Conservation (phyloP, 2,113 vertebrate species). For the Brachionichthys hirsutus region DNA sequence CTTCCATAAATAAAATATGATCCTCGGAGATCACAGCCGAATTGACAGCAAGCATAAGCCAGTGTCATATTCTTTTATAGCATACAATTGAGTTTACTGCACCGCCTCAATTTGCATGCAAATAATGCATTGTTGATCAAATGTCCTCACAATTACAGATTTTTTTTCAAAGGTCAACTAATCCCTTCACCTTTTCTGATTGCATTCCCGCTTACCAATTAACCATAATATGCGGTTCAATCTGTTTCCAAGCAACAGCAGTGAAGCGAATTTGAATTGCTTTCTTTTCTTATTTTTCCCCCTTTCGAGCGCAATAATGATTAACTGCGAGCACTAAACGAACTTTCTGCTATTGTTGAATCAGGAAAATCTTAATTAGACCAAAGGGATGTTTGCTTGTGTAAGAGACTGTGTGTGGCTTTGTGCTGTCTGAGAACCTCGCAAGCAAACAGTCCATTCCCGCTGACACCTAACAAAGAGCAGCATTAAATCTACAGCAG, state of each 20-base stretch:
- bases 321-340: conserved; percentile 31
- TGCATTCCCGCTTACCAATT: conserved; percentile 65
- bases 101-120: conserved; percentile 57
- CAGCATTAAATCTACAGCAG: neutral
- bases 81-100: conserved; percentile 35
- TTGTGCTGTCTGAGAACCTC: neutral
- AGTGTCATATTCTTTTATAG: conserved; percentile 40
- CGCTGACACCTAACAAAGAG: neutral
- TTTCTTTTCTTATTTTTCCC: conserved; percentile 23
- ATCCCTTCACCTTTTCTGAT: conserved; percentile 67
- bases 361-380: conserved; percentile 22
- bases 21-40: conserved; percentile 28
- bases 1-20: conserved; percentile 49
- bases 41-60: conserved; percentile 42
- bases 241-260: conserved; percentile 73
- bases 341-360: conserved; percentile 25
- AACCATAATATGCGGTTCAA: conserved; percentile 57
- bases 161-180: conserved; percentile 64
- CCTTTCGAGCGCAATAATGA: conserved; percentile 39
- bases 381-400: conserved; percentile 7
- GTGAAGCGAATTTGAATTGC: conserved; percentile 45
- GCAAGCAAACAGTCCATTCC: neutral
- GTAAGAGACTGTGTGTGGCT: neutral
- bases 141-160: conserved; percentile 60
- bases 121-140: conserved; percentile 61